Conservation (phyloP, 2,888 invertebrate species). For the Metalampra italica region DNA sequence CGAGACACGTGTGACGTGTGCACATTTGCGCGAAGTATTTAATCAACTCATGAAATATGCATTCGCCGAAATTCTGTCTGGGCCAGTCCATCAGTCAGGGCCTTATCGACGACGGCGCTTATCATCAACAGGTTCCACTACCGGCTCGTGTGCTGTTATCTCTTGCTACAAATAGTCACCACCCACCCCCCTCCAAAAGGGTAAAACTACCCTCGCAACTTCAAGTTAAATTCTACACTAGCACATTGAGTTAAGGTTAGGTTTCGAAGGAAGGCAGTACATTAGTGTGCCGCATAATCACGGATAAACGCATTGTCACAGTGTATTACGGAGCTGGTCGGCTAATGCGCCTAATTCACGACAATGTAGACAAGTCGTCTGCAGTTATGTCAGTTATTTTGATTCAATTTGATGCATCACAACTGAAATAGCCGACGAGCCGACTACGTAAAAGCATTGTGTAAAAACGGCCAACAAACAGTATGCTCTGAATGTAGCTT, state of each 20-base stretch:
- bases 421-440: background rate
- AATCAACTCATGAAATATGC: constrained; percentile 77
- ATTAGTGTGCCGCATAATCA: constrained; percentile 48
- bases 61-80: constrained; percentile 72
- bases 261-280: constrained; percentile 7
- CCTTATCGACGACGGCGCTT: constrained; percentile 74
- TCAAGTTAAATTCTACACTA: constrained; percentile 22
- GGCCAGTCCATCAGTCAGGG: constrained; percentile 67
- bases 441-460: too few relatives aligned
- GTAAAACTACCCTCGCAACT: constrained; percentile 22
- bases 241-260: constrained; percentile 9
- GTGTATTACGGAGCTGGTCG: constrained; percentile 63
- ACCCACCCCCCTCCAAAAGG: constrained; percentile 28
- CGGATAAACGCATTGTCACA: constrained; percentile 69
- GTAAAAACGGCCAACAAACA: background rate
- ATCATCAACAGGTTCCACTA: constrained; percentile 75
- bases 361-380: constrained; percentile 62
- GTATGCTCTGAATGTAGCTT: too few relatives aligned
- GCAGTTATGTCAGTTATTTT: constrained; percentile 29
- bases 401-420: constrained; percentile 8
- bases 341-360: constrained; percentile 74
- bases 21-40: constrained; percentile 67
- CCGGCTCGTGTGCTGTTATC: constrained; percentile 74
- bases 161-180: constrained; percentile 73
- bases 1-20: too few relatives aligned